These are phyloP conservation scores for Porites australiensis DNA, from an alignment of 64 coral and sea anemone species.

Conservation along the genomic window DNA sequence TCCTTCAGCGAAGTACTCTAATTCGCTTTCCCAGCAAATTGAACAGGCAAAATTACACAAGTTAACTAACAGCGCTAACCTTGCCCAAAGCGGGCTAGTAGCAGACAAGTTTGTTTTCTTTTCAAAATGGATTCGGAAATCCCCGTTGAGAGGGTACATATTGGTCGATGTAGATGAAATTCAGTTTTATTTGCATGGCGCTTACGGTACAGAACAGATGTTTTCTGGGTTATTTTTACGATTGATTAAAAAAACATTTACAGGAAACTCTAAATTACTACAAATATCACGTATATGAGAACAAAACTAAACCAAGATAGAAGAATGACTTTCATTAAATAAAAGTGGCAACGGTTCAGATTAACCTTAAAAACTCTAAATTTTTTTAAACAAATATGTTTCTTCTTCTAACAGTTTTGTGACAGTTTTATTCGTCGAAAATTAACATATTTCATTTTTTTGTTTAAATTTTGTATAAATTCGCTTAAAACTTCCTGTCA, in stretches of 20 bases:
- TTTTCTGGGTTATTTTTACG: background rate
- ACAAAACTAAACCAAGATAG: too few species aligned
- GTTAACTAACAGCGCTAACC: background rate
- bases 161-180: background rate
- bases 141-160: background rate
- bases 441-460: conserved; percentile 35
- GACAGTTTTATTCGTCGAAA: background rate
- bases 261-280: background rate
- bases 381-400: background rate
- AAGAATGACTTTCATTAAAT: too few species aligned
- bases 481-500: background rate
- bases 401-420: background rate
- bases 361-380: background rate
- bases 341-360: background rate
- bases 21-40: background rate
- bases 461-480: background rate
- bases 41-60: background rate
- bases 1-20: background rate
- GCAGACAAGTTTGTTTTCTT: background rate
- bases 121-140: background rate
- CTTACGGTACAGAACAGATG: background rate
- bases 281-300: background rate
- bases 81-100: background rate
- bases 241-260: background rate
- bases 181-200: conserved; percentile 14